These are phyloP conservation scores for Scaptomyza montana DNA, from an alignment of 1,140 invertebrate genomes.

Conservation along the genomic window DNA sequence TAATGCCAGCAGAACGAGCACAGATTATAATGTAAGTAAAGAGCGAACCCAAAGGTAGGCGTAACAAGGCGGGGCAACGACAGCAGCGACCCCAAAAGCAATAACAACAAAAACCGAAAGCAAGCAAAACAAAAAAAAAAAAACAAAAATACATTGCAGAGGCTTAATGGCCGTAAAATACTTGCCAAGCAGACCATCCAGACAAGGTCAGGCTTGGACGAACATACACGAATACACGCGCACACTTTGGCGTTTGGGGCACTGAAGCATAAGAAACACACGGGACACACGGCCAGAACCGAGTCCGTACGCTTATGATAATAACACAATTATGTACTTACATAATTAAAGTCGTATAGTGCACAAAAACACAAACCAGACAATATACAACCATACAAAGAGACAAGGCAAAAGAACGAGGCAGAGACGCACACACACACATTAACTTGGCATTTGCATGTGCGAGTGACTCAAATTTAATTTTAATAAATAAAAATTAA, in stretches of 20 bases:
- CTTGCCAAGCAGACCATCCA: slow-evolving; percentile 63
- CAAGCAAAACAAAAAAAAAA: slow-evolving; percentile 2
- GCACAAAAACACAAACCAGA: slow-evolving; percentile 59
- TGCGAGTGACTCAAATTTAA: slow-evolving; percentile 25
- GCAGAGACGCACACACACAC: slow-evolving; percentile 1
- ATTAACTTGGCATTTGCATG: slow-evolving; percentile 31
- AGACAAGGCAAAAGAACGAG: slow-evolving; percentile 32
- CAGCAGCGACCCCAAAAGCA: neutral
- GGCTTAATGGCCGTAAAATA: slow-evolving; percentile 78
- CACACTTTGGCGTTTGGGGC: neutral
- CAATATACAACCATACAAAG: neutral
- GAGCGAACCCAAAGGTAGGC: slow-evolving; percentile 29
- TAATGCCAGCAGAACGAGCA: slow-evolving; percentile 43
- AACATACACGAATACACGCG: slow-evolving; percentile 13
- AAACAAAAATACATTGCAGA: slow-evolving; percentile 54
- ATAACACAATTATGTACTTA: slow-evolving; percentile 83
- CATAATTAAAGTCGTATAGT: slow-evolving; percentile 82
- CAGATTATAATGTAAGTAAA: slow-evolving; percentile 71
- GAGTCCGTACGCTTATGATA: slow-evolving; percentile 67
- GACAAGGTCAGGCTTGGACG: slow-evolving; percentile 55
- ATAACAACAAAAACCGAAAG: slow-evolving; percentile 10
- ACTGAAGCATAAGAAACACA: slow-evolving; percentile 6
- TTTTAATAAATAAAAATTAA: slow-evolving; percentile 18
- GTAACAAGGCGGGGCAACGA: slow-evolving; percentile 4
- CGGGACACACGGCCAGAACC: slow-evolving; percentile 20